Percentiles rank a stretch among this genome's conserved stretches.
Evolutionary conservation across 2,113 vertebrate species (phyloP).

Genomic region (Ursus arctos): DNA sequence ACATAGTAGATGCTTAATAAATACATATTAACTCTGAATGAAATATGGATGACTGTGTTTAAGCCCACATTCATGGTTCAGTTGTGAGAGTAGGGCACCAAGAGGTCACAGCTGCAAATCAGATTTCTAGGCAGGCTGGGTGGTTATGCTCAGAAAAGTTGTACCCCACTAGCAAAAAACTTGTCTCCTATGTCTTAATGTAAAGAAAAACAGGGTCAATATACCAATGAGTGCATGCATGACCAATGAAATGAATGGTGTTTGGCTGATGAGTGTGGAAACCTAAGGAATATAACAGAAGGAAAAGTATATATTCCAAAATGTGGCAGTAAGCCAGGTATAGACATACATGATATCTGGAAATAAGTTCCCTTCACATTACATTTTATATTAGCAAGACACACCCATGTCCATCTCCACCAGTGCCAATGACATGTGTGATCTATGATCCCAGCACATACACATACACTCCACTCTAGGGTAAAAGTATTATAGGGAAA

Average conservation of each 20-base stretch:
- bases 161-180: neutral
- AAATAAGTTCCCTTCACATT: neutral
- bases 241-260: conserved; percentile 43
- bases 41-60: conserved; percentile 12
- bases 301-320: neutral
- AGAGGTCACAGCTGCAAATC: neutral
- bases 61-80: neutral
- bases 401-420: neutral
- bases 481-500: conserved; percentile 55
- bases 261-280: neutral
- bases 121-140: neutral
- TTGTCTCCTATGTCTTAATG: neutral
- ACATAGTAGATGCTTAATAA: conserved; percentile 1
- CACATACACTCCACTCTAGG: neutral
- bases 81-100: neutral
- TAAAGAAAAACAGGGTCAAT: neutral
- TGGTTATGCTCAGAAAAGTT: neutral
- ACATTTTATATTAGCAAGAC: conserved; percentile 20
- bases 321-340: conserved; percentile 17
- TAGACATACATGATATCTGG: neutral
- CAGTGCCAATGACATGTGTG: neutral
- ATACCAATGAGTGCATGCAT: neutral
- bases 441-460: conserved; percentile 10
- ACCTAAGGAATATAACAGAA: neutral
- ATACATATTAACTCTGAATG: neutral